Evolutionary conservation across 2,888 invertebrate genomes (phyloP), one percentile per base, ranked within the genome.

Genomic region (Apamea epomidion): DNA sequence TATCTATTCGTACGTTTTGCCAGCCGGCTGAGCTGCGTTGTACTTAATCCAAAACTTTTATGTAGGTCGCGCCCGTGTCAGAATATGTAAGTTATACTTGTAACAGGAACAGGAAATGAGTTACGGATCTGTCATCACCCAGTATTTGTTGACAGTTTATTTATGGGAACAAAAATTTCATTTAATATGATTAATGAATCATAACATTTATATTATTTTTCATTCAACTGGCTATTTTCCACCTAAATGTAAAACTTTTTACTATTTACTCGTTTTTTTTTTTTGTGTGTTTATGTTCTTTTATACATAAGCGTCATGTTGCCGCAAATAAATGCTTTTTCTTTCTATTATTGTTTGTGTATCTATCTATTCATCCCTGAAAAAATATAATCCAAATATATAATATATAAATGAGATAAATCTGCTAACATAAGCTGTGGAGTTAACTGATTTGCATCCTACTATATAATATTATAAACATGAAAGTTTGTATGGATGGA

Each of bases 1-100:
- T 95, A 94, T 95, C 93, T 91, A 93, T 94, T 93, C 91, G 91
- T 92, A 91, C 92, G 91, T 91, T 93, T 92, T 91, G 91, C 90
- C 91, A 92, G 87, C 90, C 87, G 90, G 88, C 87, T 91, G 90
- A 89, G 88, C 90, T 89, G 90, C 90, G 89, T 90, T 89, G 88
- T 86, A 89, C 90, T 91, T 91, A 91, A 92, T 92, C 91, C 90
- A 89, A 90, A 92, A 93, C 88, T 93, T 91, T 92, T 92, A 95
- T 93, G 90, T 95, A 93, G 93, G 94, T 94, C 94, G 92, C 86
- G 89, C 87, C 89, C 84, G 88, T 91, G 90, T 90, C 88, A 77
- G 81, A 87, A 82, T 87, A 85, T 87, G 83, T 87, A 81, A 87
- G 78, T 85, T 87, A 76, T 74, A 79, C 86, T 87, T 86, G 88